Evolutionary conservation across 2,113 vertebrate species (phyloP), one percentile per base, ranked within the genome.

Genomic region (Nothocercus nigrocapillus): DNA sequence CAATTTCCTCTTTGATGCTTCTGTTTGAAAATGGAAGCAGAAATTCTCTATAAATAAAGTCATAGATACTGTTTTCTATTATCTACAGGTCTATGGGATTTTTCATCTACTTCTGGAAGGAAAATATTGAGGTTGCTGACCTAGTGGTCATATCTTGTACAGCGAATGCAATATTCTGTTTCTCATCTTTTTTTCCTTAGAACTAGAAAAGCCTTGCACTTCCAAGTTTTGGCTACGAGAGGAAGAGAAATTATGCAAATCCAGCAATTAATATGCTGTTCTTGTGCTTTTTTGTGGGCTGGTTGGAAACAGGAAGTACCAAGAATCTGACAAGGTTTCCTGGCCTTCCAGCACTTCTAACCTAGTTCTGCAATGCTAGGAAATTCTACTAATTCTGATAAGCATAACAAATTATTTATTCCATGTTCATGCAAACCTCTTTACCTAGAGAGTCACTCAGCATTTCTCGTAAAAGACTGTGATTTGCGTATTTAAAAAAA

Each of bases 401-500:
- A 83, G 47, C 25, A 38, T 22, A 36, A 49, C 18, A 56, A 69
- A 90, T 64, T 69, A 24, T 64, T 82, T 73, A 30, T 42, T 21
- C 67, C 89, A 94, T 92, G 63, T 56, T 84, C 69, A 74, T 61
- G 22, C 40, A 70, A 94, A 72, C 30, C 45, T 83, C 38, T 91
- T 91, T 81, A 27, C 58, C n/a, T 86, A 16, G 21, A 75, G 9
- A 85, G 45, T 76, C 40, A 76, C 7, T n/a, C 13, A 61, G 27
- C 85, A 82, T 58, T 95, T 87, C 51, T 96, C 59, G 80, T 63
- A 91, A 95, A 89, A 62, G 12, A 62, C 24, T 82, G 76, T 56
- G 40, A 78, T 58, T 58, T 94, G 8, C 49, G 30, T 36, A 14
- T 34, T 61, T 38, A 38, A 82, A 66, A 61, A 21, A 64, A 21